Percentiles rank a stretch among this genome's conserved stretches.
Evolutionary conservation across 2,888 invertebrate species (phyloP).

Genomic region (Ametastegia equiseti): DNA sequence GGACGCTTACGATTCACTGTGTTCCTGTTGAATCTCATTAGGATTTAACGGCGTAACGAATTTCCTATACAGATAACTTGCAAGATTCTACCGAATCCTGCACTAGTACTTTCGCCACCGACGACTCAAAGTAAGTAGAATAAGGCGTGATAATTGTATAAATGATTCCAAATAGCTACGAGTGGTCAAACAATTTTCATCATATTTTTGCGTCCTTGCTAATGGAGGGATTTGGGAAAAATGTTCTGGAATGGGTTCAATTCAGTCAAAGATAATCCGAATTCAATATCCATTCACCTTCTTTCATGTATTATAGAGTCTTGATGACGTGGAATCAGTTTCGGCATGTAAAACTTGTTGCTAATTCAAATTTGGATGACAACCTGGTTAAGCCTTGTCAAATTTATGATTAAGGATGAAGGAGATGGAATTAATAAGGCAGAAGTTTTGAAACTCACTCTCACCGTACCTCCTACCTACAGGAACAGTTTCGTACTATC

Average conservation of each 20-base stretch:
- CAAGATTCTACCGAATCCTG: not conserved
- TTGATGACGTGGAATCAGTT: not conserved
- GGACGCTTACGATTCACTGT: not conserved
- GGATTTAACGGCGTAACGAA: conserved; percentile 10
- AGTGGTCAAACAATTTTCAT: too few relatives aligned
- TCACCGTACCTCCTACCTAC: not conserved
- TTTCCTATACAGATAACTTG: too few relatives aligned
- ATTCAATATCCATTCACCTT: not conserved
- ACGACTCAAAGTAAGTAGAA: not conserved
- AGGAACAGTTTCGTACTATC: not conserved
- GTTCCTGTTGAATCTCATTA: not conserved
- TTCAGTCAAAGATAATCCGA: not conserved
- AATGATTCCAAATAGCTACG: not conserved
- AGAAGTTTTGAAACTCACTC: not conserved
- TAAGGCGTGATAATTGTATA: not conserved
- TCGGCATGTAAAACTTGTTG: not conserved
- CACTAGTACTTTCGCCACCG: not conserved
- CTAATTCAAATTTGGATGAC: conserved; percentile 6
- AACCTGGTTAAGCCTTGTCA: not conserved
- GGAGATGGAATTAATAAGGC: not conserved
- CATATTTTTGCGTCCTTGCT: too few relatives aligned
- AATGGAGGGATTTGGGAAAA: too few relatives aligned
- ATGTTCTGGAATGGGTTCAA: too few relatives aligned
- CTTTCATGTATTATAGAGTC: not conserved
- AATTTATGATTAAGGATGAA: not conserved